A percentile compares a stretch with the other conserved stretches of the same genome.
Conservation (phyloP, 1,140 invertebrate species). For the Pogonognathellus flavescens region DNA sequence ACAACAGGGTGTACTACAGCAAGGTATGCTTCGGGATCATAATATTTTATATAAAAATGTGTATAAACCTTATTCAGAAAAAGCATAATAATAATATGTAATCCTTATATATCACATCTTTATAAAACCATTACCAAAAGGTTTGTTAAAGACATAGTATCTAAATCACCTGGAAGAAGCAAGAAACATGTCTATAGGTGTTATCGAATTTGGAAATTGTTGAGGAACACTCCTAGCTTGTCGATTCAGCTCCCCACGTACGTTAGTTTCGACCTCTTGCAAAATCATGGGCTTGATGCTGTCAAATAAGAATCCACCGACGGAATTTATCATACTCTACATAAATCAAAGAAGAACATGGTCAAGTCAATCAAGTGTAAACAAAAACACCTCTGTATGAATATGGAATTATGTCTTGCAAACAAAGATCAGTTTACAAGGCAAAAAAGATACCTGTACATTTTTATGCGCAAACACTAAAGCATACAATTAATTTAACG, state of each 20-base stretch:
- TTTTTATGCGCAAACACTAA: not conserved
- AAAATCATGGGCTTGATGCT: conserved; percentile 87
- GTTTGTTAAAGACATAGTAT: too few species aligned
- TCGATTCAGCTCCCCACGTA: conserved; percentile 69
- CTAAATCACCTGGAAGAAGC: conserved; percentile 77
- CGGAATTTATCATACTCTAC: conserved; percentile 80
- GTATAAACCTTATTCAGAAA: too few species aligned
- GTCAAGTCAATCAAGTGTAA: not conserved
- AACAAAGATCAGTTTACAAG: too few species aligned
- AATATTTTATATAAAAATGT: too few species aligned
- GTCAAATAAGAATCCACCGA: conserved; percentile 85
- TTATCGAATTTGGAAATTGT: conserved; percentile 86
- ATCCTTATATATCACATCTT: too few species aligned
- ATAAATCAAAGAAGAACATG: not conserved
- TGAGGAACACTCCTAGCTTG: conserved; percentile 74
- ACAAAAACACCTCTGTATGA: too few species aligned
- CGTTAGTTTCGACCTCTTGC: conserved; percentile 79
- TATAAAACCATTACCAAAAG: too few species aligned
- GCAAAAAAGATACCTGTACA: not conserved
- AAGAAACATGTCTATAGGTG: conserved; percentile 85
- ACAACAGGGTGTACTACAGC: not conserved
- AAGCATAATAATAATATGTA: too few species aligned
- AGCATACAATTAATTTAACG: not conserved
- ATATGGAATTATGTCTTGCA: too few species aligned
- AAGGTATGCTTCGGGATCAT: too few species aligned